Evolutionary conservation across 2,113 vertebrate species (phyloP).

Genomic region (Phrynosoma blainvillii): DNA sequence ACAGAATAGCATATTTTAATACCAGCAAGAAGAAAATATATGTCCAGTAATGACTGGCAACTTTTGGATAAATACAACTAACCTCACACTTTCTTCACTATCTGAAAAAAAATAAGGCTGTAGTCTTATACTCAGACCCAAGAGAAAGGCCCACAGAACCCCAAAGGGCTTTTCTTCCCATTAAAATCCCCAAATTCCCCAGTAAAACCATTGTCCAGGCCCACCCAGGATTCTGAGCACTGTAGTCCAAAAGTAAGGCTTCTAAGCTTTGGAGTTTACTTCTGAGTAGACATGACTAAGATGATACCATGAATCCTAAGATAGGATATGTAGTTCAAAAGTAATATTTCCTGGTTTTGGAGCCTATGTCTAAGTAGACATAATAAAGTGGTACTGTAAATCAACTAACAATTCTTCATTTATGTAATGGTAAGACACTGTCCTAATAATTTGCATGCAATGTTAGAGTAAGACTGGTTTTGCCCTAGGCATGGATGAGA

Average conservation of each 20-base stretch:
- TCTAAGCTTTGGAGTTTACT: neutral
- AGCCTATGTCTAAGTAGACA: too few species aligned
- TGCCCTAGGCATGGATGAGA: too few species aligned
- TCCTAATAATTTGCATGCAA: neutral
- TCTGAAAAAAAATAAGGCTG: neutral
- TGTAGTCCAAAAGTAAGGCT: too few species aligned
- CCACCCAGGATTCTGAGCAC: too few species aligned
- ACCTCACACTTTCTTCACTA: neutral
- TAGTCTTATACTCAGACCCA: too few species aligned
- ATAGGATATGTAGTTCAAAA: too few species aligned
- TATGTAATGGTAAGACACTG: neutral
- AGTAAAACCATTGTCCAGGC: too few species aligned
- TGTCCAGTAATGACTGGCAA: neutral
- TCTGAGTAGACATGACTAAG: neutral
- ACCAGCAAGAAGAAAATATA: neutral
- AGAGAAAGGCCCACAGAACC: neutral
- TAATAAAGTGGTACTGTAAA: too few species aligned
- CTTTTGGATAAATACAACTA: neutral
- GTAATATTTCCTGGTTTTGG: too few species aligned
- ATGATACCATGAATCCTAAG: neutral
- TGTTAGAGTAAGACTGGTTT: neutral
- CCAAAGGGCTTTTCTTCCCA: too few species aligned
- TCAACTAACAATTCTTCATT: too few species aligned
- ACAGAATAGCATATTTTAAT: slow-evolving; percentile 45
- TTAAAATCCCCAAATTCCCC: too few species aligned